Evolutionary conservation across 2,113 vertebrate genomes (phyloP).

Genomic region (Xerus inauris): DNA sequence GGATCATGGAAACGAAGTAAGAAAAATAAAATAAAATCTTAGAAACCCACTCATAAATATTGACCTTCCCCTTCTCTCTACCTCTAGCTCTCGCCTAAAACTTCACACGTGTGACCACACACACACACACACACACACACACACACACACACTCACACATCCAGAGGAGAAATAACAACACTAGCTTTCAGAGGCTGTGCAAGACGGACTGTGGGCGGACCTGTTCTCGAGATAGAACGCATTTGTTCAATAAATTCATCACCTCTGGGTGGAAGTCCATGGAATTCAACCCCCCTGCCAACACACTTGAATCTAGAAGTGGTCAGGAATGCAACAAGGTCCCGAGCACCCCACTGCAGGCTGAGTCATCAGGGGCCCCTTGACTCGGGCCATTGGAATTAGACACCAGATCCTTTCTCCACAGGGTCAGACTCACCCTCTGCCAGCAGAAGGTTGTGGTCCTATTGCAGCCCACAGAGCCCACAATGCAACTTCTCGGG

Average conservation of each 20-base stretch:
- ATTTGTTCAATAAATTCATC: conserved; percentile 77
- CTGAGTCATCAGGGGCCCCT: background rate
- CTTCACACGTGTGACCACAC: conserved; percentile 49
- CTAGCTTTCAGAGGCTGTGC: conserved; percentile 66
- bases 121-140: conserved; percentile 41
- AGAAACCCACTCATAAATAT: conserved; percentile 77
- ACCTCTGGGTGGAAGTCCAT: conserved; percentile 58
- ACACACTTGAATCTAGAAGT: conserved; percentile 12
- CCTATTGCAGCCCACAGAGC: background rate
- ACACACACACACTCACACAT: conserved; percentile 6
- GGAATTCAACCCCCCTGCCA: conserved; percentile 55
- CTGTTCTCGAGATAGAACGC: conserved; percentile 74
- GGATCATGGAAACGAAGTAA: conserved; percentile 71
- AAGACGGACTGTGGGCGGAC: conserved; percentile 28
- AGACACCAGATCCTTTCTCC: background rate
- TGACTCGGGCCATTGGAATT: background rate
- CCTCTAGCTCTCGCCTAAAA: conserved; percentile 26
- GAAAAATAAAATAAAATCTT: conserved; percentile 78
- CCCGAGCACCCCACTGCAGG: background rate
- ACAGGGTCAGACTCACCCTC: background rate
- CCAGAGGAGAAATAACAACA: conserved; percentile 71
- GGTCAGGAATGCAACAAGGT: conserved; percentile 4
- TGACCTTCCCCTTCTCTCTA: conserved; percentile 65
- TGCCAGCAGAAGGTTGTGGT: background rate
- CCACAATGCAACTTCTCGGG: background rate